These are phyloP conservation scores for Meloidogyne floridensis DNA, from an alignment of 1,140 invertebrate species.

Conservation along the genomic window DNA sequence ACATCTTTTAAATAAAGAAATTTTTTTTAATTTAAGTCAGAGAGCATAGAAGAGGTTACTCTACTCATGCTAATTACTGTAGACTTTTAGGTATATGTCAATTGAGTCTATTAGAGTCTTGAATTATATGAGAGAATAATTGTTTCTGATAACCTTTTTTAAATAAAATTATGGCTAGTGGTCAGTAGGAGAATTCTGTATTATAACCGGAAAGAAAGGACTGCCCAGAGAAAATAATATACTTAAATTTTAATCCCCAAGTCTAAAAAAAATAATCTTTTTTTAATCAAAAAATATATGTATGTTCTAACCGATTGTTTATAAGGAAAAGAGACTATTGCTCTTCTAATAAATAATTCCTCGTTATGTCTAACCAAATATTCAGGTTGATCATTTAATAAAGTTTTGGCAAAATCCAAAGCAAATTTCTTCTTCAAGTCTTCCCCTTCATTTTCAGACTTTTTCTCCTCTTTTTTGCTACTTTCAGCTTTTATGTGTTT, in stretches of 20 bases:
- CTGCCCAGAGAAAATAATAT: no score
- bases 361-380: conserved; percentile 39
- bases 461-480: conserved; percentile 2
- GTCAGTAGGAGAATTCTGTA: neutral
- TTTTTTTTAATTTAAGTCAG: neutral
- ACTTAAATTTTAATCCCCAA: no score
- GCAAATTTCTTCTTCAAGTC: conserved; percentile 27
- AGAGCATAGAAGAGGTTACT: no score
- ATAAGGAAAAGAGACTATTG: conserved; percentile 57
- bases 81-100: no score
- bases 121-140: no score
- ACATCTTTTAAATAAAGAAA: conserved; percentile 31
- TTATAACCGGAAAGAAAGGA: no score
- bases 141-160: no score
- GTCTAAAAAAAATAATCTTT: no score
- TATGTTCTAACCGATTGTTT: conserved; percentile 47
- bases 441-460: conserved; percentile 15
- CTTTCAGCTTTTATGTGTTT: conserved; percentile 26
- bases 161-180: no score
- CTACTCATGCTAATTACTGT: no score
- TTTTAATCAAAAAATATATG: conserved; percentile 13
- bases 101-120: no score
- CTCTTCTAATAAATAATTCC: conserved; percentile 50
- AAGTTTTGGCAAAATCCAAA: conserved; percentile 31
- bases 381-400: conserved; percentile 32